Base-by-base conservation (phyloP, 2,888 invertebrate genomes). In the Leptinotarsa haldemani region DNA sequence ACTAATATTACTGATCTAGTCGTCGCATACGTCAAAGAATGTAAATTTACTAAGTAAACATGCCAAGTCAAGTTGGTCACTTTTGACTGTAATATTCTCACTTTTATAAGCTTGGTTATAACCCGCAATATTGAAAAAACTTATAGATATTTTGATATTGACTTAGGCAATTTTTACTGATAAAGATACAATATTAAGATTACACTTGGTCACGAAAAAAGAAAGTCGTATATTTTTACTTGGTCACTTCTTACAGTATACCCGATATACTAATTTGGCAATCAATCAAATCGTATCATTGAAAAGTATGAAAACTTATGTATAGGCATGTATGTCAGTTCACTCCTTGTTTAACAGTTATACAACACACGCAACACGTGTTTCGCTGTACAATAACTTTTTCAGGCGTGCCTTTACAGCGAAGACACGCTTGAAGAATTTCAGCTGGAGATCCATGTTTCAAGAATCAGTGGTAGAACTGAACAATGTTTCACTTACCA, bases 21-120 rank as follows among this genome's bases (percentile, higher is more conserved):
- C 67, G 7, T 18, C 46, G 67, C 2, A 52, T n/a, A 52, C 52
- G 3, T 52, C 52, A 52, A 52, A 52, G 18, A 48, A 48, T 18
- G 47, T 50, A n/a, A 3, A 1, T 40, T 66, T 25, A 66, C 47
- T 46, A 66, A 18, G 67, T 46, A 3, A 66, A 66, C 2, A 18
- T 66, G 67, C n/a, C 67, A 66, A 56, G 56, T 56, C 56, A 22
- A 56, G 20, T 20, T 56, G 56, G 22, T 56, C n/a, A 56, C 22
- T 56, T 20, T 56, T 3, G 1, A 18, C 56, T 20, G 56, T 56
- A 16, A 56, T 18, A 56, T 20, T 20, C 56, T n/a, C 9, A 22
- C 18, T 20, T 22, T 20, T 7, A 20, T 20, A 12, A 22, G 5
- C 56, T 20, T 56, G 22, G 13, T 20, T 7, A 56, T 56, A 56